phyloP scores from a whole-genome alignment of 2,113 vertebrate species.

The Pogona vitticeps region DNA sequence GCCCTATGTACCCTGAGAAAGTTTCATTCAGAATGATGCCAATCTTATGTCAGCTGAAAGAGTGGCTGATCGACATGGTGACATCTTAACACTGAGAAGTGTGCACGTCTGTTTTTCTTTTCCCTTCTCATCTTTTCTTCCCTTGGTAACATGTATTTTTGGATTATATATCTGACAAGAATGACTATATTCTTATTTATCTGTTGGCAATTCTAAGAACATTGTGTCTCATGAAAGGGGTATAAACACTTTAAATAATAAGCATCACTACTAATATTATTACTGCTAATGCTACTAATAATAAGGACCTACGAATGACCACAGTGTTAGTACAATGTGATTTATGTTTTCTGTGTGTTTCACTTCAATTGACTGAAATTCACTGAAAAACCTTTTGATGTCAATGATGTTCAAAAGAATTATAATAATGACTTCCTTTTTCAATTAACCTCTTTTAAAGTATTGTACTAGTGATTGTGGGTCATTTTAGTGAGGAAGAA shows the following conservation, averaged over 20 bases:
- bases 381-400: constrained; percentile 16
- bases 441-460: constrained; percentile 56
- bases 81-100: background rate
- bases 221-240: background rate
- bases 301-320: constrained; percentile 2
- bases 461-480: constrained; percentile 24
- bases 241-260: background rate
- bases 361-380: constrained; percentile 30
- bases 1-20: background rate
- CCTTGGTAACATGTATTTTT: background rate
- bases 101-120: background rate
- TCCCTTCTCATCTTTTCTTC: background rate
- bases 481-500: constrained; percentile 42
- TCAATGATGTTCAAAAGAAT: constrained; percentile 41
- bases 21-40: background rate
- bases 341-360: constrained; percentile 1
- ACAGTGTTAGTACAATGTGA: background rate
- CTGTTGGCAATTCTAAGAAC: background rate
- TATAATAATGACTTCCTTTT: constrained; percentile 29
- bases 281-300: background rate
- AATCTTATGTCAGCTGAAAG: background rate
- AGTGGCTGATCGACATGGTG: background rate
- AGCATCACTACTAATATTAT: background rate
- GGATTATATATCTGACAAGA: background rate
- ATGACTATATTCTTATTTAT: background rate